Evolutionary conservation across 2,888 invertebrate genomes (phyloP), one percentile per base, ranked within the genome.

Genomic region (Eustalomyia histrio): DNA sequence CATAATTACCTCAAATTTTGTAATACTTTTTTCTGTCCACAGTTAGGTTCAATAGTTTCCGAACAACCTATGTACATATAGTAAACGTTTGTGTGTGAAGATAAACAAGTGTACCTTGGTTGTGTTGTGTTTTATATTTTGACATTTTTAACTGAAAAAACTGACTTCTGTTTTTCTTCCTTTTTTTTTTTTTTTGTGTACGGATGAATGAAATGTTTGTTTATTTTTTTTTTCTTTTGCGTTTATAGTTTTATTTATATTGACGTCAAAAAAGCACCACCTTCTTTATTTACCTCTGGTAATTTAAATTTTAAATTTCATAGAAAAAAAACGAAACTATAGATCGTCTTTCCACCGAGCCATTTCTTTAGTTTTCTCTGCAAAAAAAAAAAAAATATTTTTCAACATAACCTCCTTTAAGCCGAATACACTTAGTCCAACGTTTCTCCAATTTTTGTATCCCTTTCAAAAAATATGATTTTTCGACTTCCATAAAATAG

Each of bases 241-340:
- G 33, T 65, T 39, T 53, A 18, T 65, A 39, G 1, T 29, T 72
- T 67, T 57, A 43, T 74, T 52, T 29, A 57, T 21, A 65, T 71
- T 81, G 74, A 81, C 81, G 78, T 81, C 78, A 81, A 81, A 47
- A 78, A 69, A 65, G 60, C 65, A 69, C 33, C 74, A 16, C 35
- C 74, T 53, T 18, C 43, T 63, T 47, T 29, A 17, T 17, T 53
- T 64, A 74, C 65, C 74, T 71, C 60, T 78, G 3, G 57, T 53
- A 67, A 75, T 60, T 75, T 75, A 74, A 78, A 76, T 74, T 81
- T 78, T 78, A 16, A 65, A 76, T 74, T 73, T 69, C 21, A 58
- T 63, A 17, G 2, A 53, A 39, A 58, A 64, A 58, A 57, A 17
- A 35, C 50, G 57, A 64, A 64, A 16, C 24, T n/a, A 60, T 10